Evolutionary conservation across 2,888 invertebrate species (phyloP).

Genomic region (Cremastinae sp.): DNA sequence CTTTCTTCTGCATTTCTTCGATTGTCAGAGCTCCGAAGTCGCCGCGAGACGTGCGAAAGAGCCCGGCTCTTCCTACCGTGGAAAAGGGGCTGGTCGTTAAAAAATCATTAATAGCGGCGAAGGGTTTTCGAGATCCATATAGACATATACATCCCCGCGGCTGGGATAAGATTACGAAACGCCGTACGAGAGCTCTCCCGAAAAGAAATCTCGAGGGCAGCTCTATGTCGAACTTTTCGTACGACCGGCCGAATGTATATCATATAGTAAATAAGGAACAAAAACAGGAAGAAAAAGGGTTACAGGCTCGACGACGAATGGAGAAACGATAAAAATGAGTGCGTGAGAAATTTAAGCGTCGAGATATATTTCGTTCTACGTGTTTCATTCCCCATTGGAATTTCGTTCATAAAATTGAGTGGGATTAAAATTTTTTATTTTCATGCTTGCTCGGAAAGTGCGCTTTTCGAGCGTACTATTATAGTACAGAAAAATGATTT

Average conservation of each 20-base stretch:
- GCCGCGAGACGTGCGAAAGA: slow-evolving; percentile 55
- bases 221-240: background rate
- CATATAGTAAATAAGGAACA: slow-evolving; percentile 11
- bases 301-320: slow-evolving; percentile 12
- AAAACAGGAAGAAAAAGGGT: background rate
- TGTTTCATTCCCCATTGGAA: background rate
- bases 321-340: slow-evolving; percentile 18
- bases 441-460: too few relatives aligned
- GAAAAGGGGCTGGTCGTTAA: slow-evolving; percentile 60
- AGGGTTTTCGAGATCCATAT: background rate
- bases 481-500: too few relatives aligned
- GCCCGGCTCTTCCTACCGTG: slow-evolving; percentile 53
- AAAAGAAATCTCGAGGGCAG: background rate
- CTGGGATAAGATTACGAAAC: slow-evolving; percentile 36
- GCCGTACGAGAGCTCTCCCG: slow-evolving; percentile 3
- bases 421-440: background rate
- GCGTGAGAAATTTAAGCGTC: background rate
- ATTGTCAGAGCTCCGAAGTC: slow-evolving; percentile 45
- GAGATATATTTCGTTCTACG: background rate
- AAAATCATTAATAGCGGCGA: slow-evolving; percentile 61
- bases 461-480: too few relatives aligned
- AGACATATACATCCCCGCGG: slow-evolving; percentile 24
- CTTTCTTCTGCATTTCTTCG: slow-evolving; percentile 25
- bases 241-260: slow-evolving; percentile 2
- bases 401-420: background rate